Base-by-base conservation (phyloP, 1,140 invertebrate genomes). In the Drosophila ambigua region DNA sequence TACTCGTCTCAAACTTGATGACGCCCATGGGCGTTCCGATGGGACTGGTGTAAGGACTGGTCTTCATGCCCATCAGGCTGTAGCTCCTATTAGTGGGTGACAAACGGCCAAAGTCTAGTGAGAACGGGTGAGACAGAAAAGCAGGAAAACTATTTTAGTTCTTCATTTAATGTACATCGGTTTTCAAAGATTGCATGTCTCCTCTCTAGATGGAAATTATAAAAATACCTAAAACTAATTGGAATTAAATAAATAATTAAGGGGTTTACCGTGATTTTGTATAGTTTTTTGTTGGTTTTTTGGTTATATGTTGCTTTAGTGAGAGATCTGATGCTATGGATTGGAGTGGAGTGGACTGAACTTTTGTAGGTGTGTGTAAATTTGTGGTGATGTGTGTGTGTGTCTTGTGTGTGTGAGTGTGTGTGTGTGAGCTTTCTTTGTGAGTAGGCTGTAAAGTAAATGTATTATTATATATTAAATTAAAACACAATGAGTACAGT, bases 31-130 rank as follows among this genome's bases (percentile, higher is more conserved):
- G 81, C 54, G 80, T 74, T 11, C 53, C 62, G 50, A 79, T 81
- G 57, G 90, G 90, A 73, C 90, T 91, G 9, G 76, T 85, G 11
- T 62, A 54, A 4, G 90, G 90, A 73, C 90, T 91, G 28, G 68
- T 63, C 72, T 91, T 91, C 26, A 91, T 31, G 7, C 66, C 64
- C 44, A 79, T 44, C 49, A 77, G 31, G 48, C 57, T 75, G 52
- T 71, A 73, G 35, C 66, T 64, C 45, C 50, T 68, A 50, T 77
- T 69, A 7, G 58, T 44, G 59, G 66, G 66, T 41, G 66, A 69
- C 35, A 72, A 54, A 52, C 26, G 61, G 54, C 69, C 65, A 46
- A 62, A 76, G 59, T 79, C 80, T 75, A 43, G 31, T 16, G 57
- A 79, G 46, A 71, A 7, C 75, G 24, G 53, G 24, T 64, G 23